These are phyloP conservation scores for Colletes collaris DNA, from an alignment of 2,888 invertebrate species.

Conservation along the genomic window DNA sequence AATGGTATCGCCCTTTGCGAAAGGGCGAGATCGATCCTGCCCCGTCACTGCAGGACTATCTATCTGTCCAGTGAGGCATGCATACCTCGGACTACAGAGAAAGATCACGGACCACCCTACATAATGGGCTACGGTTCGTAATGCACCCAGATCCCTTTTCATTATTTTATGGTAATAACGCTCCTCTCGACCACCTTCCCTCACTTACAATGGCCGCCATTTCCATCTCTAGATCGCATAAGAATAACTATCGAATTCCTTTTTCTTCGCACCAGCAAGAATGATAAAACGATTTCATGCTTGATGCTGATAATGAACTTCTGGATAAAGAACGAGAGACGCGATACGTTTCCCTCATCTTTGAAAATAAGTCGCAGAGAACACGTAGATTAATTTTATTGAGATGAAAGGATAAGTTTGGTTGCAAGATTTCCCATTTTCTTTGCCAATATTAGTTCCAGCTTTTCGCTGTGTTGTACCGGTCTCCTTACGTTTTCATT, in stretches of 20 bases:
- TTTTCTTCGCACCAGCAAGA: slow-evolving; percentile 31
- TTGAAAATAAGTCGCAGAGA: background rate
- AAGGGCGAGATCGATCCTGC: slow-evolving; percentile 59
- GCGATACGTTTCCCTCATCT: background rate
- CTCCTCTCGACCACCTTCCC: slow-evolving; percentile 33
- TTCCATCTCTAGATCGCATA: slow-evolving; percentile 51
- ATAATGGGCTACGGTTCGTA: slow-evolving; percentile 68
- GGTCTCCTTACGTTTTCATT: no score
- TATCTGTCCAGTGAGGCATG: slow-evolving; percentile 71
- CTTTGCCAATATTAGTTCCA: no score
- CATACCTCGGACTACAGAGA: slow-evolving; percentile 63
- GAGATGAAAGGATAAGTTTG: no score
- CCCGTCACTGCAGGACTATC: slow-evolving; percentile 71
- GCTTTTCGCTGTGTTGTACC: no score
- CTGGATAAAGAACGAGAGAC: background rate
- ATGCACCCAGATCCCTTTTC: slow-evolving; percentile 73
- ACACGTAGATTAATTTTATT: no score
- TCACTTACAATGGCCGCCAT: slow-evolving; percentile 26
- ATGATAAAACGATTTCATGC: slow-evolving; percentile 29
- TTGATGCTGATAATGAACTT: slow-evolving; percentile 37
- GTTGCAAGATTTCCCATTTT: no score
- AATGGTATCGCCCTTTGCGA: slow-evolving; percentile 53
- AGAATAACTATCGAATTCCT: slow-evolving; percentile 52
- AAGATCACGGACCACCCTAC: slow-evolving; percentile 60
- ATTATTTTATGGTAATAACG: slow-evolving; percentile 74